Percentiles rank a stretch among this genome's conserved stretches.
Conservation (phyloP, 2,888 invertebrate species). For the Agonopterix subpropinquella region DNA sequence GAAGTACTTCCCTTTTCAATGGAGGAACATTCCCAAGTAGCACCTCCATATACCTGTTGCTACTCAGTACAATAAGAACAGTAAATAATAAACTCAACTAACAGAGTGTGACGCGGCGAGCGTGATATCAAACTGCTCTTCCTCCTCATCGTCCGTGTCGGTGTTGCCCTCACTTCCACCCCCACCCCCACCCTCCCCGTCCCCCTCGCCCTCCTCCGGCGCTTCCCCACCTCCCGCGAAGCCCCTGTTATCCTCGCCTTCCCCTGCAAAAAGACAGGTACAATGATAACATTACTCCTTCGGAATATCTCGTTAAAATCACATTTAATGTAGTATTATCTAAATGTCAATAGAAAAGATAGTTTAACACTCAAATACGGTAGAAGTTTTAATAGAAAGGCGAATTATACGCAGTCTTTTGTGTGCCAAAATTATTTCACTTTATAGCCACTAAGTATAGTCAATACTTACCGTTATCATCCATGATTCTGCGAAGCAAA, state of each 20-base stretch:
- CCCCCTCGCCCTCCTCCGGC: background rate
- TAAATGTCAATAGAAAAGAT: no score
- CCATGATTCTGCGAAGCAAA: constrained; percentile 34
- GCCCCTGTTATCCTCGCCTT: constrained; percentile 6
- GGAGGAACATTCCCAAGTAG: no score
- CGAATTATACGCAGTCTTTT: no score
- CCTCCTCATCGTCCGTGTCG: constrained; percentile 26
- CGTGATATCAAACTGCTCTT: constrained; percentile 50
- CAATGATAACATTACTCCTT: no score
- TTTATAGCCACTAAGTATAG: background rate
- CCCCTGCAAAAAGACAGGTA: constrained; percentile 2
- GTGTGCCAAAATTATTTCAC: no score
- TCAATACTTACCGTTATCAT: constrained; percentile 30
- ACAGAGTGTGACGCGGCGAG: constrained; percentile 61
- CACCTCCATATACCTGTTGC: no score
- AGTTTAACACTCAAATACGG: no score
- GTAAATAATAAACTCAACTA: constrained; percentile 10
- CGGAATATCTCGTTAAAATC: no score
- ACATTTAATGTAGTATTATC: no score
- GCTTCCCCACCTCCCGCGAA: constrained; percentile 3
- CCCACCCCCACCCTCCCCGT: constrained; percentile 15
- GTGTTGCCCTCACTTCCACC: constrained; percentile 7
- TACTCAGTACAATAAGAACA: no score
- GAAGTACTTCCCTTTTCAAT: no score
- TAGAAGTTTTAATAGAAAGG: no score